Evolutionary conservation across 2,113 vertebrate species (phyloP).

Genomic region (Notothenia rossii): DNA sequence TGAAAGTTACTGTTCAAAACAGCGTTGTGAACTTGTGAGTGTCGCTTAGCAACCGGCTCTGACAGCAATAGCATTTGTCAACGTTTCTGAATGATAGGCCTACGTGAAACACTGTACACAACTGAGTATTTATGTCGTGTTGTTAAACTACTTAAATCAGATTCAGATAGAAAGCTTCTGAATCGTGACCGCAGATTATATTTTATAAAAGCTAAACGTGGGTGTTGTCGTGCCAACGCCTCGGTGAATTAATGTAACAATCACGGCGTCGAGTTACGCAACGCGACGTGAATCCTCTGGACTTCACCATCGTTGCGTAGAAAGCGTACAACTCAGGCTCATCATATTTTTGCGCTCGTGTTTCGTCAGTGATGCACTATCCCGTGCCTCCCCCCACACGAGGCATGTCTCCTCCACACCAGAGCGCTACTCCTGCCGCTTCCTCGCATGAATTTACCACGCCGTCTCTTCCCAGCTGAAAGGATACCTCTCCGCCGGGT

Average conservation of each 20-base stretch:
- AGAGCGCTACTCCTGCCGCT: slow-evolving; percentile 42
- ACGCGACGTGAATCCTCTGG: slow-evolving; percentile 45
- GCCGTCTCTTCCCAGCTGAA: slow-evolving; percentile 44
- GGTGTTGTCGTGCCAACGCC: slow-evolving; percentile 23
- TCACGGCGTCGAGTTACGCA: slow-evolving; percentile 47
- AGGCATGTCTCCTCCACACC: slow-evolving; percentile 64
- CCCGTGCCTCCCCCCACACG: slow-evolving; percentile 46
- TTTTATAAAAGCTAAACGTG: too few species aligned
- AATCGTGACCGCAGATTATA: neutral
- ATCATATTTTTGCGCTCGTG: slow-evolving; percentile 57
- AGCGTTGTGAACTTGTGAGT: neutral
- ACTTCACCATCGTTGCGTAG: slow-evolving; percentile 54
- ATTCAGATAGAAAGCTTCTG: neutral
- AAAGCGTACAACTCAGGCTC: slow-evolving; percentile 56
- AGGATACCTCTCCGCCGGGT: neutral
- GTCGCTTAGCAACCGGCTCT: slow-evolving; percentile 63
- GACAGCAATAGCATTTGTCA: neutral
- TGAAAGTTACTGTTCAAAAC: neutral
- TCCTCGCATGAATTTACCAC: slow-evolving; percentile 31
- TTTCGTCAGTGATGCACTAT: slow-evolving; percentile 70
- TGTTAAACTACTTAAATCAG: neutral
- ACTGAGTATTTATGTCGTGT: neutral
- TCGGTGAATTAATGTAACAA: neutral
- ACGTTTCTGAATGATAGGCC: too few species aligned
- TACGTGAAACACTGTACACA: too few species aligned